Conservation (phyloP, 1,140 invertebrate species). For the Conopomorpha cramerella region DNA sequence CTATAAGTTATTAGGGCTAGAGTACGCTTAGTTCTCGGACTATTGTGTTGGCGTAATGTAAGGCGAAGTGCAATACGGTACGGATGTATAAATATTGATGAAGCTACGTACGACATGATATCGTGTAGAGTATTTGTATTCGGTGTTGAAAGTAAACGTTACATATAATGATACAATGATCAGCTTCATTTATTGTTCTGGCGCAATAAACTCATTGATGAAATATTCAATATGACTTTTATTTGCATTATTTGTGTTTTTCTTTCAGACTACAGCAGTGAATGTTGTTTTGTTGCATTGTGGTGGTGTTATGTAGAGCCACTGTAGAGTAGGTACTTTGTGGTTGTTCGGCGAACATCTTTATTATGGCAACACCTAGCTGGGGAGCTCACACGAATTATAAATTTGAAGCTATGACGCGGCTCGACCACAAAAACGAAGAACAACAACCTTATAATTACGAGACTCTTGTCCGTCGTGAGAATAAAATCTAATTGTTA, state of each 20-base stretch:
- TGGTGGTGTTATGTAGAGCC: too few species aligned
- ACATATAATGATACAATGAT: conserved; percentile 54
- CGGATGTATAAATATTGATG: conserved; percentile 42
- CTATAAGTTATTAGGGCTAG: conserved; percentile 53
- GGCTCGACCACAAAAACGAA: too few species aligned
- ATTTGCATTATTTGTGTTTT: too few species aligned
- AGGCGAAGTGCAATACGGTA: conserved; percentile 49
- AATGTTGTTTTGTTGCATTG: too few species aligned
- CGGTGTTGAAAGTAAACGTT: conserved; percentile 60
- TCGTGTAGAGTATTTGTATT: conserved; percentile 55
- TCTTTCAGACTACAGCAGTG: too few species aligned
- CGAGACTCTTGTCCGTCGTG: conserved; percentile 15
- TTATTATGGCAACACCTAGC: too few species aligned
- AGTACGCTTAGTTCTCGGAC: conserved; percentile 19
- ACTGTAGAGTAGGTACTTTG: too few species aligned
- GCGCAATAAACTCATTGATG: conserved; percentile 57
- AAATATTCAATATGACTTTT: conserved; percentile 12
- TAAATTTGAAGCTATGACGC: too few species aligned
- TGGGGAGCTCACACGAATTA: too few species aligned
- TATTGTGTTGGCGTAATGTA: conserved; percentile 28
- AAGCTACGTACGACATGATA: conserved; percentile 27
- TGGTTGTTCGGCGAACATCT: too few species aligned
- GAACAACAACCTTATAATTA: conserved; percentile 16
- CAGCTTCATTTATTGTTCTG: conserved; percentile 59
- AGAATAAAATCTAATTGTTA: conserved; percentile 25